Conservation (phyloP, 2,888 invertebrate species). For the Odontocolon sp. region DNA sequence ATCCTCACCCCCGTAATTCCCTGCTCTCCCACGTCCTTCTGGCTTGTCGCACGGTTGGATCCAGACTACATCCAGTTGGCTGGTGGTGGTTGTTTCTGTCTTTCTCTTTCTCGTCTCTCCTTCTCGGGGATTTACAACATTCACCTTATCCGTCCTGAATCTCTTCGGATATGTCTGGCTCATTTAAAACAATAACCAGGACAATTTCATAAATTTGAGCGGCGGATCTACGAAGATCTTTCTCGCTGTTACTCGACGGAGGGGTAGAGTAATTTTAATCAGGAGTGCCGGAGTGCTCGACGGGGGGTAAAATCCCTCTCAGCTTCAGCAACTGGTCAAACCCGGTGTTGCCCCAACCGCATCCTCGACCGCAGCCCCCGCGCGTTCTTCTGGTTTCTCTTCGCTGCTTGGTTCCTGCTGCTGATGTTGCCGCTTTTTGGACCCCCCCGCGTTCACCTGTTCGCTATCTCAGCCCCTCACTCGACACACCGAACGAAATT, state of each 20-base stretch:
- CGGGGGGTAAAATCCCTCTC: constrained; percentile 70
- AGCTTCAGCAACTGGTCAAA: constrained; percentile 23
- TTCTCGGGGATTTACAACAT: constrained; percentile 70
- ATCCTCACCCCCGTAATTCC: constrained; percentile 63
- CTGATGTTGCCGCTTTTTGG: constrained; percentile 11
- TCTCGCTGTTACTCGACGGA: constrained; percentile 30
- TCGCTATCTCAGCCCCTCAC: constrained; percentile 30
- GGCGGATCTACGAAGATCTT: constrained; percentile 69
- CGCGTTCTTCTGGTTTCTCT: constrained; percentile 17
- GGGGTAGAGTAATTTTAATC: constrained; percentile 78
- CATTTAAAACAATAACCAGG: constrained; percentile 78
- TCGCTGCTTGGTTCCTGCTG: not conserved
- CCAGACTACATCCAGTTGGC: constrained; percentile 28
- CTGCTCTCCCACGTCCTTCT: constrained; percentile 16
- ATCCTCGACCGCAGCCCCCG: constrained; percentile 50
- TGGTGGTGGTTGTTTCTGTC: constrained; percentile 1
- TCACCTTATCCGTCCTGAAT: constrained; percentile 73
- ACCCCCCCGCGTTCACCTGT: constrained; percentile 50
- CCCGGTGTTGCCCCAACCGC: not conserved
- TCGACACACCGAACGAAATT: constrained; percentile 68
- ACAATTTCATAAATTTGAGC: constrained; percentile 78
- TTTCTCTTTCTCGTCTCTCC: constrained; percentile 10
- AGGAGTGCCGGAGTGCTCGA: constrained; percentile 76
- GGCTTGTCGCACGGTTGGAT: constrained; percentile 12
- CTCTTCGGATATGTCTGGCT: constrained; percentile 72